Evolutionary conservation across 2,797 vertebrate species (phyloP).

Genomic region (Hafferia zeledoni): DNA sequence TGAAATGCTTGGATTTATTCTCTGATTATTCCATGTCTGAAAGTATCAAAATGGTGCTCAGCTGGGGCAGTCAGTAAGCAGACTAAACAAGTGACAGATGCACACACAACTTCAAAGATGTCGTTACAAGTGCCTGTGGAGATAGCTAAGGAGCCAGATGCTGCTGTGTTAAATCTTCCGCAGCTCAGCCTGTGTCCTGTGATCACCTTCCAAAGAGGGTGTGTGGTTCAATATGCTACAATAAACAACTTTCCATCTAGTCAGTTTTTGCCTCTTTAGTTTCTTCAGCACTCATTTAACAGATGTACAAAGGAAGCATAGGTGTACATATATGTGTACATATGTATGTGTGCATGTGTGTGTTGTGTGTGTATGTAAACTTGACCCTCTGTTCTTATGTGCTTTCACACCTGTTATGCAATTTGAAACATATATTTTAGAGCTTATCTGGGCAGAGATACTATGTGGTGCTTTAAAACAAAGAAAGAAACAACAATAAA

Average conservation of each 20-base stretch:
- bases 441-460: background rate
- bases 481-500: background rate
- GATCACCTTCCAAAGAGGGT: conserved; percentile 70
- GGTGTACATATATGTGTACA: background rate
- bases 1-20: conserved; percentile 58
- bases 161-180: conserved; percentile 56
- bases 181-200: conserved; percentile 49
- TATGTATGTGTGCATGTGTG: rapidly evolving
- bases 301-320: rapidly evolving
- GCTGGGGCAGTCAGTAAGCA: conserved; percentile 70
- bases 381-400: rapidly evolving
- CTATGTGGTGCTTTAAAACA: background rate
- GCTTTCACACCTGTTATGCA: background rate
- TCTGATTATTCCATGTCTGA: conserved; percentile 63
- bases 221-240: conserved; percentile 41
- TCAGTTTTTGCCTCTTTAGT: background rate
- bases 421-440: background rate
- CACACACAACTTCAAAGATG: conserved; percentile 74
- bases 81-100: conserved; percentile 73
- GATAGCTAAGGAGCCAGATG: conserved; percentile 75
- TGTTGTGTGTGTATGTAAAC: background rate
- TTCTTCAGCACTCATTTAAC: background rate
- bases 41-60: conserved; percentile 72
- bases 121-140: conserved; percentile 71
- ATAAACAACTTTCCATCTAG: background rate